Percentiles rank a stretch among this genome's conserved stretches.
These are phyloP conservation scores for Odocoileus virginianus DNA, from an alignment of 2,113 vertebrate genomes.

Conservation along the genomic window DNA sequence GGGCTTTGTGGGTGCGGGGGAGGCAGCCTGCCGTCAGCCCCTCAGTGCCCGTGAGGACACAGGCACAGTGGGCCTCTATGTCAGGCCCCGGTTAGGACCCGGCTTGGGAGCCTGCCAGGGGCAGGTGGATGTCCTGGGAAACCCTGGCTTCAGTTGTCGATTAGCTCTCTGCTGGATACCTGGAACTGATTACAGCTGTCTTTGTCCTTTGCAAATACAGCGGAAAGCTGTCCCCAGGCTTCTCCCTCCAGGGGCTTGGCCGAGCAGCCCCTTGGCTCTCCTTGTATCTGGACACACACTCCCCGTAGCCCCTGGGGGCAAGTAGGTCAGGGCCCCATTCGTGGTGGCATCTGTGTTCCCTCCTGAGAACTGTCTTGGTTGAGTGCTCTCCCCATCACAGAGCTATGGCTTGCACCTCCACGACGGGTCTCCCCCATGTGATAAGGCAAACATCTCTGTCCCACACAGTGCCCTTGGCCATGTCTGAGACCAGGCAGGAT, in stretches of 20 bases:
- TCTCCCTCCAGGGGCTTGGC: not conserved
- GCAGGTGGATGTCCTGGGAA: not conserved
- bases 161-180: not conserved
- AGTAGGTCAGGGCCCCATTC: not conserved
- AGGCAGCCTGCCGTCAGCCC: not conserved
- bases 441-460: not conserved
- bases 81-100: not conserved
- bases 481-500: not conserved
- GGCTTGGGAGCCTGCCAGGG: accelerated
- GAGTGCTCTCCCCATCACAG: too few relatives aligned
- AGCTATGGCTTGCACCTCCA: accelerated
- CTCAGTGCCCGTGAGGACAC: not conserved
- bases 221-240: not conserved
- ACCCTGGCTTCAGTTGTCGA: not conserved
- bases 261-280: not conserved
- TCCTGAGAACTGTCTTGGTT: not conserved
- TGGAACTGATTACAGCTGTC: not conserved
- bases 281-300: not conserved
- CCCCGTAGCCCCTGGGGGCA: accelerated
- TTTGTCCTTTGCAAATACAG: not conserved
- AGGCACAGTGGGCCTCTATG: not conserved
- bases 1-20: not conserved
- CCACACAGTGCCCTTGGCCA: not conserved
- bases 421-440: accelerated
- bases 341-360: not conserved